These are phyloP conservation scores for Coptodon bakossiorum DNA, from an alignment of 2,113 vertebrate species.

Conservation along the genomic window DNA sequence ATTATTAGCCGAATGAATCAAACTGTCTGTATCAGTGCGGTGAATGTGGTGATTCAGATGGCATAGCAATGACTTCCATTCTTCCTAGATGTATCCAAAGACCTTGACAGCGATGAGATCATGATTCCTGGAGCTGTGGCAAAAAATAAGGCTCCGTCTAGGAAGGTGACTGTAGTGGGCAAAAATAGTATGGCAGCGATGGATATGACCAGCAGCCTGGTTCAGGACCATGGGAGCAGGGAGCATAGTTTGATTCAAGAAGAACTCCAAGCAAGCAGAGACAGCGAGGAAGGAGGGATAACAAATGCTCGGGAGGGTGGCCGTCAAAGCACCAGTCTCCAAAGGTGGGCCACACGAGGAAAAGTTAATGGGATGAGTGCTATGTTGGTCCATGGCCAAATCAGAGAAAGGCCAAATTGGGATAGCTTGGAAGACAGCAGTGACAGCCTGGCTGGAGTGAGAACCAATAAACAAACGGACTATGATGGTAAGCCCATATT, in stretches of 20 bases:
- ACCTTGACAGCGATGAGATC: conserved; percentile 45
- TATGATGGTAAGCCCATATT: conserved; percentile 11
- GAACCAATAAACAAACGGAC: conserved; percentile 5
- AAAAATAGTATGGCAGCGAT: neutral
- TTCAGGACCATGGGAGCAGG: neutral
- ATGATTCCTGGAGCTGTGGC: neutral
- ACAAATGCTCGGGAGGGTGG: neutral
- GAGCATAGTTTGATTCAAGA: neutral
- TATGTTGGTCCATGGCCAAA: neutral
- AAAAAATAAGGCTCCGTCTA: neutral
- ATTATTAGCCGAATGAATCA: neutral
- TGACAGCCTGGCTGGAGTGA: neutral
- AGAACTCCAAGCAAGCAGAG: neutral
- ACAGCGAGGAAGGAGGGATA: neutral
- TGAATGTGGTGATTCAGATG: neutral
- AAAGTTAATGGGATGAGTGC: neutral
- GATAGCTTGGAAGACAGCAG: conserved; percentile 40
- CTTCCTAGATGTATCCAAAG: neutral
- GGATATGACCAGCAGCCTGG: neutral
- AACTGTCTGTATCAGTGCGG: neutral
- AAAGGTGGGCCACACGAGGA: neutral
- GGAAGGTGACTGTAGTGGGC: neutral
- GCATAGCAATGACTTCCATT: neutral
- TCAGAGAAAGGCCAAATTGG: neutral
- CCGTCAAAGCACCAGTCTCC: neutral